Evolutionary conservation across 2,888 invertebrate genomes (phyloP).

Genomic region (Drosophila helvetica): DNA sequence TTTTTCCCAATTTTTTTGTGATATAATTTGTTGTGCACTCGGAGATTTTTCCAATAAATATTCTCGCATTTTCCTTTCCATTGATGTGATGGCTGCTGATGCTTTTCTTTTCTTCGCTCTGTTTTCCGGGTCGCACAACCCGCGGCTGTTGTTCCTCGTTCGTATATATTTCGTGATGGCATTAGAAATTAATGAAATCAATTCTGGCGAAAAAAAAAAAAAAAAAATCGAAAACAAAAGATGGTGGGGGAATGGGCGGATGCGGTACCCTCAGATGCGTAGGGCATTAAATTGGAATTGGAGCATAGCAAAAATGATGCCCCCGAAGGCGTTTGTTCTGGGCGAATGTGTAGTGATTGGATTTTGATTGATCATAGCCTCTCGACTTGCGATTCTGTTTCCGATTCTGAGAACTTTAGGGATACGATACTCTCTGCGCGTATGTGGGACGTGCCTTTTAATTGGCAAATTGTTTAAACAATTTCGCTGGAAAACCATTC

Average conservation of each 20-base stretch:
- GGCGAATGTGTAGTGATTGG: conserved; percentile 31
- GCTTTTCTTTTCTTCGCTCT: conserved; percentile 7
- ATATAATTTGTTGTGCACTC: conserved; percentile 35
- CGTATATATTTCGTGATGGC: conserved; percentile 61
- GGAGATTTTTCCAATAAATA: conserved; percentile 34
- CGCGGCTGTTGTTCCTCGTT: conserved; percentile 47
- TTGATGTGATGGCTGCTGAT: conserved; percentile 54
- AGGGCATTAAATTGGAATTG: conserved; percentile 57
- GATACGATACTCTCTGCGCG: neutral
- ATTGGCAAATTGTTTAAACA: conserved; percentile 7
- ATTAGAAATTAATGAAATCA: conserved; percentile 80
- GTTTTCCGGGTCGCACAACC: conserved; percentile 48
- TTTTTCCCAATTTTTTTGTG: conserved; percentile 36
- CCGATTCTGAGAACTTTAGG: neutral
- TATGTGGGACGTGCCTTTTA: neutral
- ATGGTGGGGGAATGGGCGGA: neutral
- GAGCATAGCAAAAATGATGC: conserved; percentile 49
- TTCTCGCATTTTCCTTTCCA: conserved; percentile 42
- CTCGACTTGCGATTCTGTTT: neutral
- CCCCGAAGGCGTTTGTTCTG: conserved; percentile 44
- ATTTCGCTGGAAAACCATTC: neutral
- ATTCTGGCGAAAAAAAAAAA: conserved; percentile 44
- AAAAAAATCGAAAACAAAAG: conserved; percentile 66
- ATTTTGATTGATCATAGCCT: conserved; percentile 3
- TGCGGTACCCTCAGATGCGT: conserved; percentile 15